Percentiles rank a stretch among this genome's conserved stretches.
Evolutionary conservation across 1,140 invertebrate genomes (phyloP).

Genomic region (Drosophila willistoni): DNA sequence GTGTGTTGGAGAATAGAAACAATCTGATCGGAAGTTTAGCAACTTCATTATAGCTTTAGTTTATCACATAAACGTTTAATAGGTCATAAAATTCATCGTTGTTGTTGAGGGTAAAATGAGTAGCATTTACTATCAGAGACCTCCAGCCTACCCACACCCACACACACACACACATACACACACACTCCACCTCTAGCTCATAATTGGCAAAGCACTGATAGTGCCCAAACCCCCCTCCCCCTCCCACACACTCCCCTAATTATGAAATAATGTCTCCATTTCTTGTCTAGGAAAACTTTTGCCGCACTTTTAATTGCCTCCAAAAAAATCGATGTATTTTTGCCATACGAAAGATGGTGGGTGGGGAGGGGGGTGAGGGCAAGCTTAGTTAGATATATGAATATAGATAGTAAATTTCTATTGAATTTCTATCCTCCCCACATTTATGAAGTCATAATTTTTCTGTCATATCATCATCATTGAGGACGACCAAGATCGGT

Average conservation of each 20-base stretch:
- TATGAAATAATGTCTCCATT: conserved; percentile 48
- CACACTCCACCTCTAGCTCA: conserved; percentile 24
- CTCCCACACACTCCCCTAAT: conserved; percentile 27
- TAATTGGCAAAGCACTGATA: conserved; percentile 74
- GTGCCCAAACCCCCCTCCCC: conserved; percentile 10
- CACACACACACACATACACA: conserved; percentile 9
- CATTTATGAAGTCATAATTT: conserved; percentile 78
- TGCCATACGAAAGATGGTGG: conserved; percentile 34
- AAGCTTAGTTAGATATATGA: conserved; percentile 32
- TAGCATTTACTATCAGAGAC: background rate
- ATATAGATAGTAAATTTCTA: conserved; percentile 56
- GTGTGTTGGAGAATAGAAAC: background rate
- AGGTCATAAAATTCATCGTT: conserved; percentile 58
- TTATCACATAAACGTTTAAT: conserved; percentile 71
- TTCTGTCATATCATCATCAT: conserved; percentile 72
- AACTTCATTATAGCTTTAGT: conserved; percentile 24
- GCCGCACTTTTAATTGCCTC: conserved; percentile 64
- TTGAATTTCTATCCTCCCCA: conserved; percentile 48
- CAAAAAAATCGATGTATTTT: conserved; percentile 47
- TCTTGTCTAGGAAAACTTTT: conserved; percentile 42
- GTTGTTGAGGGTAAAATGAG: background rate
- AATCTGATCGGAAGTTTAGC: background rate
- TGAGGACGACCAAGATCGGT: conserved; percentile 28
- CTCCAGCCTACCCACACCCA: conserved; percentile 16
- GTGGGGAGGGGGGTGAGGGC: background rate